These are phyloP conservation scores for Sebastes schlegelii DNA, from an alignment of 2,113 vertebrate species.

Conservation along the genomic window DNA sequence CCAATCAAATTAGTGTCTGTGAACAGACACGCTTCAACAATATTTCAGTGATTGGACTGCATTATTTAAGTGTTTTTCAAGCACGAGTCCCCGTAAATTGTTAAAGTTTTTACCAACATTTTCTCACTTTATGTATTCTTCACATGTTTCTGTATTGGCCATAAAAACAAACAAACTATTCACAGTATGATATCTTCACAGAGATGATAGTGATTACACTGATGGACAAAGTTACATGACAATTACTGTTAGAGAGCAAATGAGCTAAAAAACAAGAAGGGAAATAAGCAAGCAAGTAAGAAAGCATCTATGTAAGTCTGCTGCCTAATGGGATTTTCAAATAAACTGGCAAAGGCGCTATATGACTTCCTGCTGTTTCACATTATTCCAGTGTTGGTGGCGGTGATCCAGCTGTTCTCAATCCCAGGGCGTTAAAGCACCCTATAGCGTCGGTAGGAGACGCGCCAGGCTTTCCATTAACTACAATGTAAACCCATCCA, in stretches of 20 bases:
- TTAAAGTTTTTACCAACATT: neutral
- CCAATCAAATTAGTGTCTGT: constrained; percentile 40
- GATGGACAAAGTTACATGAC: neutral
- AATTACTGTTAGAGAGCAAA: neutral
- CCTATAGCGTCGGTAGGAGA: no score
- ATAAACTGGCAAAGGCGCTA: neutral
- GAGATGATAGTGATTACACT: neutral
- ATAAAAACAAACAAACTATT: no score
- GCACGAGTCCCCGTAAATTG: neutral
- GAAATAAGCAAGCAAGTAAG: neutral
- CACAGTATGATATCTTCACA: neutral
- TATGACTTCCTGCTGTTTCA: no score
- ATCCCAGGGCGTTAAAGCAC: no score
- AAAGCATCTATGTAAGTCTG: no score
- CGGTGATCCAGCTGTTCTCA: neutral
- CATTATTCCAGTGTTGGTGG: no score
- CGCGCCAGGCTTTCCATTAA: no score
- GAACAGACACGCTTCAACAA: constrained; percentile 14
- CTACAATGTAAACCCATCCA: no score
- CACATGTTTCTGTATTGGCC: neutral
- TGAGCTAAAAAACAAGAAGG: neutral
- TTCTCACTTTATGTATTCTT: neutral
- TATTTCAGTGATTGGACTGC: constrained; percentile 21
- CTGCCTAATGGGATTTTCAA: neutral
- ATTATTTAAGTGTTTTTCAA: constrained; percentile 23